phyloP scores from a whole-genome alignment of 1,140 invertebrate genomes.

The Orius insidiosus region DNA sequence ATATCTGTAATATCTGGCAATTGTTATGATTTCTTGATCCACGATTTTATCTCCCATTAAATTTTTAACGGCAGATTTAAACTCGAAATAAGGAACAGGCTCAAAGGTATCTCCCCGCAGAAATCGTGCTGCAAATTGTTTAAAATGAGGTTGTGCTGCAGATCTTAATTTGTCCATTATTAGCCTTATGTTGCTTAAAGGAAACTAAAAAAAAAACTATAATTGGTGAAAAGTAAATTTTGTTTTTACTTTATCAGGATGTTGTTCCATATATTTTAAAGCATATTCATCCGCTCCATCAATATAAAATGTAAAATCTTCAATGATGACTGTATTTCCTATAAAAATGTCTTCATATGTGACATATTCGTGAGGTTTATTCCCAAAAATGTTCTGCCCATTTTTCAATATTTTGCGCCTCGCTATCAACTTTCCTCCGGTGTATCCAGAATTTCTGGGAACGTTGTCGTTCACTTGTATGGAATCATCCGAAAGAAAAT shows the following conservation, averaged over 20 bases:
- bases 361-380: constrained; percentile 51
- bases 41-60: constrained; percentile 42
- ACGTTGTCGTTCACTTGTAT: constrained; percentile 59
- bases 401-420: constrained; percentile 50
- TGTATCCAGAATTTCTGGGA: not conserved
- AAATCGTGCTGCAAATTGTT: constrained; percentile 52
- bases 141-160: constrained; percentile 42
- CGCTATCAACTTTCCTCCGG: constrained; percentile 49
- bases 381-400: constrained; percentile 46
- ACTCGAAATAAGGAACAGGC: constrained; percentile 8
- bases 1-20: constrained; percentile 41
- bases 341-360: constrained; percentile 61
- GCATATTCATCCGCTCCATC: constrained; percentile 71
- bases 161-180: constrained; percentile 53
- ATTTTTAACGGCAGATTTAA: constrained; percentile 11
- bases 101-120: constrained; percentile 21
- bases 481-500: constrained; percentile 67
- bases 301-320: constrained; percentile 58
- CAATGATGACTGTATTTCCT: constrained; percentile 53
- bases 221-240: not conserved
- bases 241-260: constrained; percentile 43
- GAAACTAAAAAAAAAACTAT: constrained; percentile 35
- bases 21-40: constrained; percentile 59
- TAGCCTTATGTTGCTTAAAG: constrained; percentile 42
- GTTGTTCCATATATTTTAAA: constrained; percentile 69